Evolutionary conservation across 2,113 vertebrate genomes (phyloP).

Genomic region (Ovis canadensis): DNA sequence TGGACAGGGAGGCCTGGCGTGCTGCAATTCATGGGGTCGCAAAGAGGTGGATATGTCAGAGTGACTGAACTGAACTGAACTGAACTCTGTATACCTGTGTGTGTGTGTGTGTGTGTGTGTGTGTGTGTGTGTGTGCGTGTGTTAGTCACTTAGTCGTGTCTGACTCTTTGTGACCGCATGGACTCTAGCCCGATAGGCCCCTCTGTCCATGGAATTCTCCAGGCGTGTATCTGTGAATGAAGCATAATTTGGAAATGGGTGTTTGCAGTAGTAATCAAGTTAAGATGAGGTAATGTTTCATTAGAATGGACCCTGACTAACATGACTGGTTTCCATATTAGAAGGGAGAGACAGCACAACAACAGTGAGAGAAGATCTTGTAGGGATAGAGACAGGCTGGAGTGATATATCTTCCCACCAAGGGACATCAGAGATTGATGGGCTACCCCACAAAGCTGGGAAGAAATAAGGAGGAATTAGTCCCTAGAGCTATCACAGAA

Average conservation of each 20-base stretch:
- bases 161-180: neutral
- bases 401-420: neutral
- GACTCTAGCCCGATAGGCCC: neutral
- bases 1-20: too few species aligned
- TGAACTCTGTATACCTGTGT: neutral
- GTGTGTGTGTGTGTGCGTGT: neutral
- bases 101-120: too few species aligned
- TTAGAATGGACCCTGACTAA: neutral
- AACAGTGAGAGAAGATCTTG: neutral
- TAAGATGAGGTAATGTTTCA: neutral
- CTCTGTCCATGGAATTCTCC: neutral
- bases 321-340: neutral
- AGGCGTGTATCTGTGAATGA: neutral
- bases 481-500: neutral
- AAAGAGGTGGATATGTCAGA: too few species aligned
- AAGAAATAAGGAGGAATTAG: neutral
- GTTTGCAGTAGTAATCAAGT: neutral
- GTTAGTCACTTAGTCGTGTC: neutral
- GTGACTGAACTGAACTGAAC: too few species aligned
- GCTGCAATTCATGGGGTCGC: fast-evolving
- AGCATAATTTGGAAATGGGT: neutral
- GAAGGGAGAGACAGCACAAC: neutral
- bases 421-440: neutral
- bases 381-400: neutral
- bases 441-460: neutral